phyloP scores from a whole-genome alignment of 2,113 vertebrate genomes.

The Terrapene triunguis region DNA sequence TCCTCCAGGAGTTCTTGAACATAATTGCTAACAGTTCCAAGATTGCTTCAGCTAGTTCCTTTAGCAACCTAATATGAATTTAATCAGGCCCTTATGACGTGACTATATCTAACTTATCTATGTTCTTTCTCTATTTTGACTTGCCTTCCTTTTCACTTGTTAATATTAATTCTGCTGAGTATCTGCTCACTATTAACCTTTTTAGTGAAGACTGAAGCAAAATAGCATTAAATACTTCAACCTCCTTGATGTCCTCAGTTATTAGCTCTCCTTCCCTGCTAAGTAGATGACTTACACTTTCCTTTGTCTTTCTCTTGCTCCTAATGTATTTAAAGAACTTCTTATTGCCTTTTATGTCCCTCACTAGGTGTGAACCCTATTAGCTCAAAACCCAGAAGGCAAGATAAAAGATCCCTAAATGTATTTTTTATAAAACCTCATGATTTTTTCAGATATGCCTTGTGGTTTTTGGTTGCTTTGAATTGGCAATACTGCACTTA shows the following conservation, averaged over 20 bases:
- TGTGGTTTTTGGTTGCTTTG: neutral
- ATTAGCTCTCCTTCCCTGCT: neutral
- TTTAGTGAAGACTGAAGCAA: neutral
- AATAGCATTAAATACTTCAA: neutral
- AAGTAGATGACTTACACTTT: too few species aligned
- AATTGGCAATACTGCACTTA: neutral
- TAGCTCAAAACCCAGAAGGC: neutral
- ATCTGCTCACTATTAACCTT: neutral
- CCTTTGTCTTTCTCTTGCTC: too few species aligned
- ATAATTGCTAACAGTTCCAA: neutral
- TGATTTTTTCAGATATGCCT: neutral
- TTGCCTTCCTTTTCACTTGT: neutral
- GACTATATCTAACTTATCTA: neutral
- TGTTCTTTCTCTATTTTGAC: neutral
- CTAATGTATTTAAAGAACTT: too few species aligned
- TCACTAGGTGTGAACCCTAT: neutral
- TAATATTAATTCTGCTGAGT: neutral
- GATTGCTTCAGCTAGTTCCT: neutral
- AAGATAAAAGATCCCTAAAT: neutral
- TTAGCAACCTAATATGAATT: neutral
- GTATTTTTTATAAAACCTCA: neutral
- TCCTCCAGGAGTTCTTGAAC: neutral
- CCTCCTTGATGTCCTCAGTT: neutral
- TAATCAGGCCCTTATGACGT: neutral
- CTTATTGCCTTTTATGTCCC: neutral